phyloP scores from a whole-genome alignment of 1,140 invertebrate genomes.

The Muscidifurax raptorellus region DNA sequence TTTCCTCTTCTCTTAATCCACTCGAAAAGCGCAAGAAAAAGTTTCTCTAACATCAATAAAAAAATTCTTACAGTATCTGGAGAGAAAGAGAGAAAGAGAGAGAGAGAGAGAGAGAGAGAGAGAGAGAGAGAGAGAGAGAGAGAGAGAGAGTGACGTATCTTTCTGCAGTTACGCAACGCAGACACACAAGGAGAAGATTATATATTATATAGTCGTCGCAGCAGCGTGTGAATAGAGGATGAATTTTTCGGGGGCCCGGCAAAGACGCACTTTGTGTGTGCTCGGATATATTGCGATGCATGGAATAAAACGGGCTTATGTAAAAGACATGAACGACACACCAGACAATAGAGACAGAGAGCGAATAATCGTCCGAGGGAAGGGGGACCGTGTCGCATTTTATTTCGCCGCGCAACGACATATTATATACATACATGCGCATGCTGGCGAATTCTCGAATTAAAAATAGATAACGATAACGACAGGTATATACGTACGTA shows the following conservation, averaged over 20 bases:
- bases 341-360: conserved; percentile 15
- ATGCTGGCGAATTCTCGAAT: neutral
- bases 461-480: neutral
- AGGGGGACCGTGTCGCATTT: neutral
- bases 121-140: too few relatives aligned
- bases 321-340: neutral
- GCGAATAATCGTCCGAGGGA: neutral
- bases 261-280: neutral
- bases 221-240: neutral
- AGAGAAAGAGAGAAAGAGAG: too few relatives aligned
- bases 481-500: neutral
- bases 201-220: neutral
- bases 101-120: too few relatives aligned
- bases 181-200: neutral
- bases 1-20: neutral
- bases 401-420: neutral
- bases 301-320: conserved; percentile 32
- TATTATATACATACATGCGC: neutral
- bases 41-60: neutral
- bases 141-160: neutral
- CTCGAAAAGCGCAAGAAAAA: neutral
- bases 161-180: neutral
- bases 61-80: conserved; percentile 2
- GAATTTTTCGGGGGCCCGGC: neutral
- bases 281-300: neutral